Percentiles rank a stretch among this genome's conserved stretches.
phyloP scores from a whole-genome alignment of 1,140 invertebrate genomes.

The Samia ricini region DNA sequence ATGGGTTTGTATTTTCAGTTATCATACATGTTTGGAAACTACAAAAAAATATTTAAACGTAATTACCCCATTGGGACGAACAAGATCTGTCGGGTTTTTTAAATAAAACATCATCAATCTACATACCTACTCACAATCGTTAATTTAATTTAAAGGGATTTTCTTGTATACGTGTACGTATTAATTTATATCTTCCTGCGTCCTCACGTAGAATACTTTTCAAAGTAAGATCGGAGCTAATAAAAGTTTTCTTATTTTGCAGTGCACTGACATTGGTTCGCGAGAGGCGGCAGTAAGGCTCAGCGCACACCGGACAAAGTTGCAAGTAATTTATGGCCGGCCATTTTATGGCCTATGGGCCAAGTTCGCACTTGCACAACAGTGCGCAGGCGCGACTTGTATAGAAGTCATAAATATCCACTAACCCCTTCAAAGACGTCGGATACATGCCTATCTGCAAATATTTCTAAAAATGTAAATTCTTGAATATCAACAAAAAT shows the following conservation, averaged over 20 bases:
- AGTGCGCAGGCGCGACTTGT: constrained; percentile 30
- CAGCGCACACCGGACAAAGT: constrained; percentile 47
- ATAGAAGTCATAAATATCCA: constrained; percentile 40
- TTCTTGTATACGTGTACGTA: constrained; percentile 12
- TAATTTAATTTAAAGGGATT: constrained; percentile 25
- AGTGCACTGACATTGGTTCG: constrained; percentile 18
- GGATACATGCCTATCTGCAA: constrained; percentile 24
- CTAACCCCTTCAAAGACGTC: constrained; percentile 35
- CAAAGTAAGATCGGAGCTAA: constrained; percentile 15
- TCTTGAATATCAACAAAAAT: not conserved
- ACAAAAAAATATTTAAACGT: not conserved
- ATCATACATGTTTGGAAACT: not conserved
- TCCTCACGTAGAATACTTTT: constrained; percentile 12
- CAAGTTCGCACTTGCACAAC: constrained; percentile 55
- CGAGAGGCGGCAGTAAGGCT: constrained; percentile 15
- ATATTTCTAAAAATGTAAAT: not conserved
- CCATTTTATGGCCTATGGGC: constrained; percentile 45
- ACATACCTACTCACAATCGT: not conserved
- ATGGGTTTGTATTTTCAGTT: too few species aligned
- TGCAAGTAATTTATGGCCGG: constrained; percentile 60
- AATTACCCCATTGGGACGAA: not conserved
- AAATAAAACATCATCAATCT: not conserved
- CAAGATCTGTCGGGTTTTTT: not conserved
- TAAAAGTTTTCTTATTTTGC: constrained; percentile 30
- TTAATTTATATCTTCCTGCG: constrained; percentile 16